Conservation (phyloP, 1,140 invertebrate species). For the Anoplophora glabripennis region DNA sequence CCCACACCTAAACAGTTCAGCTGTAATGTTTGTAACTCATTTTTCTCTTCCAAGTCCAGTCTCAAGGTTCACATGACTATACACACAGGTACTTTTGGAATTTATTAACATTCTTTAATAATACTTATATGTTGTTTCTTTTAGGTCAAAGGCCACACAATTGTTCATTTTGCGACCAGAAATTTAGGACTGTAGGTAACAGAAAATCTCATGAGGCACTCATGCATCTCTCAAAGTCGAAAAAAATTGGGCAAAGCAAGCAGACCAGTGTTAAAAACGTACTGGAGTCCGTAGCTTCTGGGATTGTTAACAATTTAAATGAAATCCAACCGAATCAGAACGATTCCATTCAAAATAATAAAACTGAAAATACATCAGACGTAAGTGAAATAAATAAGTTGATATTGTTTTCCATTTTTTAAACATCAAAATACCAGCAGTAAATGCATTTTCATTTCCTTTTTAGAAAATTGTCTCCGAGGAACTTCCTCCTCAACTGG, state of each 20-base stretch:
- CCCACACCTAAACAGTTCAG: conserved; percentile 52
- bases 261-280: not conserved
- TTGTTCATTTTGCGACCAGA: conserved; percentile 61
- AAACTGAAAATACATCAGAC: too few species aligned
- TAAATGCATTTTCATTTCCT: too few species aligned
- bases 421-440: too few species aligned
- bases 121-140: conserved; percentile 9
- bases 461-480: not conserved
- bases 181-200: conserved; percentile 68
- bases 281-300: too few species aligned
- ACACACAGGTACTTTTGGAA: conserved; percentile 34
- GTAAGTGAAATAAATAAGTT: too few species aligned
- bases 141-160: conserved; percentile 59
- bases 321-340: not conserved
- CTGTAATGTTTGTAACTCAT: conserved; percentile 60
- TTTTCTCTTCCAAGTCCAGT: conserved; percentile 61
- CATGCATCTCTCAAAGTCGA: conserved; percentile 6
- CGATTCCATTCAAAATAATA: not conserved
- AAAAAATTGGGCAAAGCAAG: not conserved
- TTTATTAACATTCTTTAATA: conserved; percentile 1
- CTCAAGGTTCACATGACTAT: conserved; percentile 67
- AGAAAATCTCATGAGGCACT: conserved; percentile 57
- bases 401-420: too few species aligned
- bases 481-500: conserved; percentile 1
- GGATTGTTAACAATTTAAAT: too few species aligned